Evolutionary conservation across 2,888 invertebrate genomes (phyloP).

Genomic region (Pediacus dermestoides): DNA sequence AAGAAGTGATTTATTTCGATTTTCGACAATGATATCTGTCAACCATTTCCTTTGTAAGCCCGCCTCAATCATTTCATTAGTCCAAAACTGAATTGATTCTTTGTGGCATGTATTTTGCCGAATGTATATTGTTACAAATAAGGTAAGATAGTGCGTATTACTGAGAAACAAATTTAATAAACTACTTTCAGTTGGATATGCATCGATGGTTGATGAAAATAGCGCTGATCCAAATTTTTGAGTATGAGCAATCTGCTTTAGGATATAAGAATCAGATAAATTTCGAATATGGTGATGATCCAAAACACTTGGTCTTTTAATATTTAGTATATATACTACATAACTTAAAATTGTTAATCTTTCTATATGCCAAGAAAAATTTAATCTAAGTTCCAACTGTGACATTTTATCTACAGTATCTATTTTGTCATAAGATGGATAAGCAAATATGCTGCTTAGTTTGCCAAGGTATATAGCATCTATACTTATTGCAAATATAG

Average conservation of each 20-base stretch:
- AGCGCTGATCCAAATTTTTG: constrained; percentile 5
- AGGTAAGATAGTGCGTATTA: neutral
- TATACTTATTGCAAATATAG: constrained; percentile 21
- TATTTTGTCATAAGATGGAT: constrained; percentile 17
- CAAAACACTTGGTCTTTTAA: neutral
- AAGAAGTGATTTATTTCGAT: constrained; percentile 10
- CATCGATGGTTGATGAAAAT: constrained; percentile 8
- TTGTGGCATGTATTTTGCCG: constrained; percentile 19
- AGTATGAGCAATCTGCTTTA: constrained; percentile 6
- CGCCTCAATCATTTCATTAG: constrained; percentile 25
- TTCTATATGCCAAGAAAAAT: constrained; percentile 12
- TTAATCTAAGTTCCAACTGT: too few relatives aligned
- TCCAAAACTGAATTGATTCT: constrained; percentile 24
- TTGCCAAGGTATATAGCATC: constrained; percentile 28
- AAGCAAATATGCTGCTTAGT: constrained; percentile 26
- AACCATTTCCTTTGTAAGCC: constrained; percentile 29
- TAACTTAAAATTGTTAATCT: constrained; percentile 6
- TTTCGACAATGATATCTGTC: constrained; percentile 18
- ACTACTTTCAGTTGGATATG: constrained; percentile 12
- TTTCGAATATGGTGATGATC: constrained; percentile 3
- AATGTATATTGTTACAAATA: constrained; percentile 26
- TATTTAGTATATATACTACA: neutral
- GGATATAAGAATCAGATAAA: neutral
- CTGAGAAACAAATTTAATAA: constrained; percentile 3
- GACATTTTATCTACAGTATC: too few relatives aligned